Evolutionary conservation across 2,888 invertebrate genomes (phyloP), one percentile per base, ranked within the genome.

Genomic region (Tribolium freemani): DNA sequence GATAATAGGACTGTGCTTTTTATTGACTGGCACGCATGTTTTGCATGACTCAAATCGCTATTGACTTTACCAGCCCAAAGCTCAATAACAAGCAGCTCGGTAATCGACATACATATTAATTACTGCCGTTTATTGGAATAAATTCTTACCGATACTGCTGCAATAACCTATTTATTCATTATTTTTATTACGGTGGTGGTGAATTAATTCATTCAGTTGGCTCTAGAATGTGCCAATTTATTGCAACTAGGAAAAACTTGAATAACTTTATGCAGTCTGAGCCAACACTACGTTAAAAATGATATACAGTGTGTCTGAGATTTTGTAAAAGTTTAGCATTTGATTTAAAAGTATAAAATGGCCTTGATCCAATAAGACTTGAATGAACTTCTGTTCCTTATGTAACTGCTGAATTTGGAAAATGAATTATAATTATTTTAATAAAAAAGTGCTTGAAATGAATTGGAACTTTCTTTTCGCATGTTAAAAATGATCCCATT

Each of bases 21-120:
- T 60, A 60, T 60, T 60, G 48, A 60, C 60, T 60, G 60, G 60
- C 60, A 60, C 60, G 60, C 60, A 30, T 60, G 48, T 48, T 60
- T 51, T 63, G 63, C 63, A 63, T 63, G 63, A 63, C 38, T 48
- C 21, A 26, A 31, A 63, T 50, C 63, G 20, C 3, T 63, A 63
- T 50, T 63, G 63, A 63, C 60, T 26, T 44, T 26, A 26, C 26
- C 26, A 26, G 26, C 26, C 5, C 0, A 58, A 54, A n/a, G 5
- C n/a, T n/a, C n/a, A n/a, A n/a, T n/a, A n/a, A n/a, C n/a, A n/a
- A n/a, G n/a, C n/a, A n/a, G 50, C 16, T 16, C 46, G 46, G 60
- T 26, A 60, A 44, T 58, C 46, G 26, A 60, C 20, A n/a, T 51
- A n/a, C 20, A 51, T 51, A 51, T 51, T 51, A 51, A 51, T 20